Evolutionary conservation across 2,888 invertebrate genomes (phyloP).

Genomic region (Meteorus cinctellus): DNA sequence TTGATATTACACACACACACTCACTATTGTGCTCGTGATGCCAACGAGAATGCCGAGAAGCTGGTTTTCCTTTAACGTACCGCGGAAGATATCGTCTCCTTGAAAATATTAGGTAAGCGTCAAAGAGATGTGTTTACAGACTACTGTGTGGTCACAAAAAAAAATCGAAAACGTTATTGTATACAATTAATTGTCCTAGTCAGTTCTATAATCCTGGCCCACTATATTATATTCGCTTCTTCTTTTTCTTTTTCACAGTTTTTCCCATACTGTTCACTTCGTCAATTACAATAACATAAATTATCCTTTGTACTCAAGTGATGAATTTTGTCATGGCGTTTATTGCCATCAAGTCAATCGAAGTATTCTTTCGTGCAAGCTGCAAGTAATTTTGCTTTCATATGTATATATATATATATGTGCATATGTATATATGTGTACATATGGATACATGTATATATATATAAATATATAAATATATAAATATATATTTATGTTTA

Average conservation of each 20-base stretch:
- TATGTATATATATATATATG: background rate
- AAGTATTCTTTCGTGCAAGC: conserved; percentile 32
- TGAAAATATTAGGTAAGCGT: conserved; percentile 52
- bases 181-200: conserved; percentile 21
- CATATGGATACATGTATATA: background rate
- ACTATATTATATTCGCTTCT: conserved; percentile 33
- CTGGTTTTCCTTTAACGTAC: conserved; percentile 49
- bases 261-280: conserved; percentile 26
- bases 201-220: conserved; percentile 35
- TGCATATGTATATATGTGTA: background rate
- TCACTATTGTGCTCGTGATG: conserved; percentile 48
- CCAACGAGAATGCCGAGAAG: conserved; percentile 51
- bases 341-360: background rate
- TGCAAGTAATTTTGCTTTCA: background rate
- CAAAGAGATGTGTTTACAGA: conserved; percentile 55
- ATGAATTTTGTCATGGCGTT: background rate
- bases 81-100: conserved; percentile 48
- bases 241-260: background rate
- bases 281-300: background rate
- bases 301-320: background rate
- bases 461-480: background rate
- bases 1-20: conserved; percentile 47
- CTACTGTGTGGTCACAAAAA: conserved; percentile 36
- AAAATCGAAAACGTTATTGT: conserved; percentile 15
- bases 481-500: too few species aligned